Conservation (phyloP, 2,113 vertebrate species). For the Pithys albifrons region DNA sequence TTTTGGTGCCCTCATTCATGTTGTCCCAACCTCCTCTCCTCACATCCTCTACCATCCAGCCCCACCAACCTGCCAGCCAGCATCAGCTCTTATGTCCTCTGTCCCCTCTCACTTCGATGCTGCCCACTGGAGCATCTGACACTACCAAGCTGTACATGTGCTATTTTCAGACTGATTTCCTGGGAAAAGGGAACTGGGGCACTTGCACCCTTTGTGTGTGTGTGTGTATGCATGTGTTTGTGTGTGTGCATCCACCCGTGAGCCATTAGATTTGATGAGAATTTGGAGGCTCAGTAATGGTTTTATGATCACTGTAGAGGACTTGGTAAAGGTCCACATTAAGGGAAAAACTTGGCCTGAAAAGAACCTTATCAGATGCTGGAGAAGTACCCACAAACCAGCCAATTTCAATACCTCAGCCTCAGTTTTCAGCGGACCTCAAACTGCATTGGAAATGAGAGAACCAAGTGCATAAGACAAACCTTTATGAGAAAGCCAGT, state of each 20-base stretch:
- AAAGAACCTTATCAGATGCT: not conserved
- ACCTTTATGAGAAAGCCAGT: not conserved
- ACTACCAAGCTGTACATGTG: not conserved
- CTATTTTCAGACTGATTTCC: not conserved
- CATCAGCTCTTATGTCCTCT: not conserved
- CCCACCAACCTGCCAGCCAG: not conserved
- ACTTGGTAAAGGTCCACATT: rapidly evolving
- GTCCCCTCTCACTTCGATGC: not conserved
- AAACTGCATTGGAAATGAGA: not conserved
- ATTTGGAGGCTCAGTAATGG: not conserved
- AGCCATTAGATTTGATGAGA: not conserved
- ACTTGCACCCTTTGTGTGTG: not conserved
- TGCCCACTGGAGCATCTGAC: not conserved
- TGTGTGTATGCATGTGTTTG: rapidly evolving
- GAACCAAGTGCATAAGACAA: rapidly evolving
- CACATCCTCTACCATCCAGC: not conserved
- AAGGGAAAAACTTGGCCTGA: not conserved
- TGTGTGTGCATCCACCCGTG: rapidly evolving
- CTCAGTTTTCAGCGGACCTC: not conserved
- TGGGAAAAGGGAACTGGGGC: not conserved
- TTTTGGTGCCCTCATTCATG: not conserved
- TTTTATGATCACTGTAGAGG: not conserved
- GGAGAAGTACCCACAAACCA: not conserved
- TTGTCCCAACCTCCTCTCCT: not conserved
- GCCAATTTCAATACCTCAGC: not conserved